Evolutionary conservation across 2,888 invertebrate genomes (phyloP), one percentile per base, ranked within the genome.

Genomic region (Himalopsyche kuldschensis): DNA sequence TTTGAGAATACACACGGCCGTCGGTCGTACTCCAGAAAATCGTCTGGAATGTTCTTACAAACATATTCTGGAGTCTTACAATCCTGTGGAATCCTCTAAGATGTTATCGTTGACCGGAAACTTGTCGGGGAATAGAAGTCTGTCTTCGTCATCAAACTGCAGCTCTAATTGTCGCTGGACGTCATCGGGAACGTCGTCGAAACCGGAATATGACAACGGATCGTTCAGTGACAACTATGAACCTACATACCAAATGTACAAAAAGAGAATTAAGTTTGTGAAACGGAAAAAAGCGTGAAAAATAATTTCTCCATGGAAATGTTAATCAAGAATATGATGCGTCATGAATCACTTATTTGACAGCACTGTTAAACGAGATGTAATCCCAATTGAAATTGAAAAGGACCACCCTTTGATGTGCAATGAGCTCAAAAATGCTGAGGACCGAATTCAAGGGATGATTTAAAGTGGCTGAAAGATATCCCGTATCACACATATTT

Each of bases 11-110:
- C 88, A 89, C 87, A 89, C 88, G 8, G 91, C 91, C 32, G 89
- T 91, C 30, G 92, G 92, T 4, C 88, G 92, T 47, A 89, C 87
- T 83, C 90, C 91, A 1, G 91, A 91, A 47, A 75, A 35, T 84
- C 90, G 89, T 5, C 85, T 90, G 84, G 91, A 91, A 88, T 92
- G 92, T 85, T 91, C 91, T 15, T 92, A 92, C 87, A 91, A 91
- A 87, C 92, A 92, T 86, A 92, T 92, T 80, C 87, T 92, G 87
- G 91, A 92, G 84, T 90, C 91, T 0, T 92, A 91, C 86, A 88
- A 89, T 15, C 48, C 75, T 15, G 75, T 31, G 20, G 41, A 78
- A 2, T 20, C 48, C 15, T 77, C 80, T 10, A 69, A 41, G 8
- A 30, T 35, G 31, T 24, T 47, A 8, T 17, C 77, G 20, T 27